phyloP scores from a whole-genome alignment of 1,140 invertebrate species.

The Pseudomyrmex dendroicus region DNA sequence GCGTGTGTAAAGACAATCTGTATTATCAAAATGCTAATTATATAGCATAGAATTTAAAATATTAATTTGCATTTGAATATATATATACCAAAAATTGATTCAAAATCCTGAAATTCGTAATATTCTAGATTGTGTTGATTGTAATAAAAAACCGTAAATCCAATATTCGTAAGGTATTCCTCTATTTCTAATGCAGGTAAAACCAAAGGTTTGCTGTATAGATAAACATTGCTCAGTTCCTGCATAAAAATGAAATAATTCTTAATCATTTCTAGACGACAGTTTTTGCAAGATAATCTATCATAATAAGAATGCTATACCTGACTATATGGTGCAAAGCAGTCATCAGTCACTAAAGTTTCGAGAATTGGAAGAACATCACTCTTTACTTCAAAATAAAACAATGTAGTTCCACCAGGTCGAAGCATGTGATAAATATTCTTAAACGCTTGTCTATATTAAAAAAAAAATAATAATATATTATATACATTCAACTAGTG shows the following conservation, averaged over 20 bases:
- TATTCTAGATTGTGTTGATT: not conserved
- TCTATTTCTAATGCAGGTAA: not conserved
- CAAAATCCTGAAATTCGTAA: not conserved
- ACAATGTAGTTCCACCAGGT: not conserved
- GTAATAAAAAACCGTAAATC: not conserved
- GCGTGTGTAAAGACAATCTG: too few relatives aligned
- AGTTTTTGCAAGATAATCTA: too few relatives aligned
- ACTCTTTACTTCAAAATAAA: not conserved
- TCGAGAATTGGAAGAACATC: not conserved
- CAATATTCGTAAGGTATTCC: not conserved
- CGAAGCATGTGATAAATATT: constrained; percentile 20
- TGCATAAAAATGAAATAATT: too few relatives aligned
- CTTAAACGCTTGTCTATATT: constrained; percentile 8
- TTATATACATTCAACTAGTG: too few relatives aligned
- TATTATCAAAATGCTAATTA: too few relatives aligned
- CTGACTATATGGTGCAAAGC: not conserved
- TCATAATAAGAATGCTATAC: not conserved
- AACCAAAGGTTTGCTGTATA: not conserved
- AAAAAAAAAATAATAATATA: not conserved
- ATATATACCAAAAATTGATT: not conserved
- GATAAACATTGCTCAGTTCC: not conserved
- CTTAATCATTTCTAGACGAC: too few relatives aligned
- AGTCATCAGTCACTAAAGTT: not conserved
- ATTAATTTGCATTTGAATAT: too few relatives aligned
- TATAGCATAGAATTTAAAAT: too few relatives aligned